These are phyloP conservation scores for Cerastis rubricosa DNA, from an alignment of 2,888 invertebrate species.

Conservation along the genomic window DNA sequence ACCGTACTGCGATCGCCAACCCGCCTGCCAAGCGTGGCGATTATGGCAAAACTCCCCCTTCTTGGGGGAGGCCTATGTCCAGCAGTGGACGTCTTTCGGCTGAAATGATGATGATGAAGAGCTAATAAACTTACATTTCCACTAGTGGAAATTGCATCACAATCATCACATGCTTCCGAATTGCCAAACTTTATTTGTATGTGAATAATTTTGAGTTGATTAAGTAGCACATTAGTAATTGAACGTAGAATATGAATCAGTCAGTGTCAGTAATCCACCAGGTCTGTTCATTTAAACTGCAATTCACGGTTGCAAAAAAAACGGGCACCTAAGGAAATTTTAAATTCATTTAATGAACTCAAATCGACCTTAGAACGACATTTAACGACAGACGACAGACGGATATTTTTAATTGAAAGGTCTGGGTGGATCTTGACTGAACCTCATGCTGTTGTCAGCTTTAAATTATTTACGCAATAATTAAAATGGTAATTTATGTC, in stretches of 20 bases:
- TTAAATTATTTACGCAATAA: neutral
- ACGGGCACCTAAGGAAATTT: too few species aligned
- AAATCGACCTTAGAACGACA: too few species aligned
- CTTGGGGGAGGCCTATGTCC: too few species aligned
- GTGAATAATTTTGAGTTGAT: neutral
- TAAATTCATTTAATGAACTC: too few species aligned
- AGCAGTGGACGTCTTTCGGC: too few species aligned
- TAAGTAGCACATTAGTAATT: neutral
- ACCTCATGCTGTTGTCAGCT: neutral
- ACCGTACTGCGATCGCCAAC: too few species aligned
- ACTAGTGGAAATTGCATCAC: neutral
- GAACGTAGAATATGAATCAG: neutral
- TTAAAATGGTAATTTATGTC: neutral
- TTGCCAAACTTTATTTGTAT: neutral
- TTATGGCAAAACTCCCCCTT: too few species aligned
- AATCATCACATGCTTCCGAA: neutral
- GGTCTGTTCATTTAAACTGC: neutral
- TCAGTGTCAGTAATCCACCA: neutral
- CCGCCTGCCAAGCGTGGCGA: too few species aligned
- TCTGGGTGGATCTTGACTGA: too few species aligned
- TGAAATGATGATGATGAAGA: constrained; percentile 1
- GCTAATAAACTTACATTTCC: neutral
- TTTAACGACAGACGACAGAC: too few species aligned
- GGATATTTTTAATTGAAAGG: too few species aligned
- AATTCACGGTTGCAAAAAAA: neutral